These are phyloP conservation scores for Calameuta pallipes DNA, from an alignment of 2,888 invertebrate genomes.

Conservation along the genomic window DNA sequence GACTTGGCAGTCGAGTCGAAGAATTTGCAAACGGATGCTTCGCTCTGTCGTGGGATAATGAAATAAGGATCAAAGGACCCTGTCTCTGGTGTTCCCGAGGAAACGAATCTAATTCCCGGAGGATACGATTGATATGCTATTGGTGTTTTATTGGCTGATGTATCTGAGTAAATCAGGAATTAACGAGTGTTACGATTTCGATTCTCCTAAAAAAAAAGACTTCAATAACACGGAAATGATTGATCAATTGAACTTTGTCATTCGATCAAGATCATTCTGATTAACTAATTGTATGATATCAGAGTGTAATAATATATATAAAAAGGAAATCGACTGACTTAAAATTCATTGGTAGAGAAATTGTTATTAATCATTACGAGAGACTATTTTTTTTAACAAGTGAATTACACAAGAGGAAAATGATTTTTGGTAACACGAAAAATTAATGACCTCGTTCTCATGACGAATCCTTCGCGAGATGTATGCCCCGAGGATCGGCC, in stretches of 20 bases:
- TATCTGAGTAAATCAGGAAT: neutral
- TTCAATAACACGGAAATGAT: neutral
- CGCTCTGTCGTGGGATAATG: constrained; percentile 55
- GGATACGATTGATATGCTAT: constrained; percentile 20
- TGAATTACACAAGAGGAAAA: neutral
- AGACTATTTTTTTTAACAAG: neutral
- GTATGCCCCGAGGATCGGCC: constrained; percentile 61
- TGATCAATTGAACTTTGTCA: neutral
- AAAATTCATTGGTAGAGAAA: neutral
- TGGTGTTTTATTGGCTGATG: neutral
- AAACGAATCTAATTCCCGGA: constrained; percentile 38
- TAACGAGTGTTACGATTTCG: neutral
- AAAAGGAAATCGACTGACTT: neutral
- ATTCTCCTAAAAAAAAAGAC: neutral
- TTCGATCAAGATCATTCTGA: neutral
- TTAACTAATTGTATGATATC: neutral
- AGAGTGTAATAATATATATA: neutral
- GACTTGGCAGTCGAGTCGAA: constrained; percentile 57
- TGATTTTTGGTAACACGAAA: neutral
- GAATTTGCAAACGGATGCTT: constrained; percentile 62
- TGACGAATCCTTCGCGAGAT: constrained; percentile 65
- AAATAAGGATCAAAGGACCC: constrained; percentile 64
- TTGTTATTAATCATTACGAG: neutral
- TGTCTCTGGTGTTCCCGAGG: constrained; percentile 20
- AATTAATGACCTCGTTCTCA: constrained; percentile 44